Base-by-base conservation (phyloP, 2,797 vertebrate species). In the Fistularia commersonii region DNA sequence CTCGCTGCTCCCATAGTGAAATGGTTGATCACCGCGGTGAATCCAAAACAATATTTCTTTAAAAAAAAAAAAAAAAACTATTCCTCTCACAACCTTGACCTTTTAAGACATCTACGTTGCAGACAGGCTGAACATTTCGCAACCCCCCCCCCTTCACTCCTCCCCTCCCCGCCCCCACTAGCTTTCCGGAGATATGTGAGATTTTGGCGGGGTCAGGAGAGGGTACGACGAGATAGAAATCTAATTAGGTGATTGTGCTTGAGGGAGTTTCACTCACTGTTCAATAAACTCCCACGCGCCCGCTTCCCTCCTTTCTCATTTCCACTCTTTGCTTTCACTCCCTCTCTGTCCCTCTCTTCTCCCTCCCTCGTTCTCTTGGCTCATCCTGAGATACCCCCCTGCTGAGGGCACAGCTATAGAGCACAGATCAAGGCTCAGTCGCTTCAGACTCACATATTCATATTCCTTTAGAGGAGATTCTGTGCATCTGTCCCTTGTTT, bases 191-290 rank as follows among this genome's bases (percentile, higher is more conserved):
- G 63, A 73, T 77, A 65, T 50, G 41, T n/a, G 69, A 77, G 82
- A 84, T 88, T 84, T 87, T 78, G 78, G 69, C 23, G 82, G 82
- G 88, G 85, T 90, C 86, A 84, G 61, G 66, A 72, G 76, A 81
- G 84, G 84, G 74, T 69, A 72, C 66, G 9, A 64, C 66, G 59
- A 82, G 85, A 87, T 84, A 87, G 83, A 83, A 90, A 88, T 87
- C 79, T 88, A 90, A 90, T 91, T 91, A 91, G 84, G 80, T 70
- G 74, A 90, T 87, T 85, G 78, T 79, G 85, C 86, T 89, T 76
- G 67, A 84, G 87, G 85, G 87, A 88, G 77, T 69, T 77, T 74
- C 51, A 36, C 80, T 78, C 55, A 75, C 74, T 85, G 83, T 82
- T 91, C 83, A 57, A 85, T 87, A 89, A 84, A 89, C 86, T 87